phyloP scores from a whole-genome alignment of 2,113 vertebrate species.

The Sisor rabdophorus region DNA sequence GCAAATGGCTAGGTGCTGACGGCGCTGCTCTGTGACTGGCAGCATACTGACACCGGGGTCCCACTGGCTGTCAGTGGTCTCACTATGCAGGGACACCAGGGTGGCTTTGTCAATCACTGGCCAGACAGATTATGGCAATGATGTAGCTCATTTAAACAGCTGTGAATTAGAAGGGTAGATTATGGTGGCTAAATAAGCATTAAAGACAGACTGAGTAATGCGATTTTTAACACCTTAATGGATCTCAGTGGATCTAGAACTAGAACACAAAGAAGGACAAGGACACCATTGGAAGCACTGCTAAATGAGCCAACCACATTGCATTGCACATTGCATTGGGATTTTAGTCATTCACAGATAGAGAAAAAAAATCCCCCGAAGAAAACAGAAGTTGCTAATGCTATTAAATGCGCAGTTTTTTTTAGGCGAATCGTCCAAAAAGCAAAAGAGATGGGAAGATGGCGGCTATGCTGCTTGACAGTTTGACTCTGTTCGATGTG shows the following conservation, averaged over 20 bases:
- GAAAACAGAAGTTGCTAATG: conserved; percentile 35
- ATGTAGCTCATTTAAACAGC: conserved; percentile 35
- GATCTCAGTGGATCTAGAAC: not conserved
- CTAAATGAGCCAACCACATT: conserved; percentile 7
- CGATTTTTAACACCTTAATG: conserved; percentile 4
- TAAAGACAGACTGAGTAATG: conserved; percentile 10
- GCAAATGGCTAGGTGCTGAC: conserved; percentile 65
- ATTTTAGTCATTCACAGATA: conserved; percentile 31
- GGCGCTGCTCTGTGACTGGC: conserved; percentile 66
- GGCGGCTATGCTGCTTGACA: conserved; percentile 72
- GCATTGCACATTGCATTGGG: not conserved
- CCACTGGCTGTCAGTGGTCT: conserved; percentile 43
- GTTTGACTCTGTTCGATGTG: conserved; percentile 83
- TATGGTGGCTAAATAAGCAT: conserved; percentile 28
- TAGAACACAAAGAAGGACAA: not conserved
- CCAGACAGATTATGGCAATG: conserved; percentile 51
- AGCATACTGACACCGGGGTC: conserved; percentile 43
- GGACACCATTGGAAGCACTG: not conserved
- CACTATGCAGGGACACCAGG: conserved; percentile 30
- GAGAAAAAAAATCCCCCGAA: conserved; percentile 30
- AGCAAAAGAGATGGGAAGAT: conserved; percentile 52
- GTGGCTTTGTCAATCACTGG: conserved; percentile 63
- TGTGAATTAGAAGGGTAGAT: conserved; percentile 40
- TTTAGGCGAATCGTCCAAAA: conserved; percentile 29
- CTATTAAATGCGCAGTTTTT: conserved; percentile 9